These are phyloP conservation scores for Synergus itoensis DNA, from an alignment of 2,888 invertebrate species.

Conservation along the genomic window DNA sequence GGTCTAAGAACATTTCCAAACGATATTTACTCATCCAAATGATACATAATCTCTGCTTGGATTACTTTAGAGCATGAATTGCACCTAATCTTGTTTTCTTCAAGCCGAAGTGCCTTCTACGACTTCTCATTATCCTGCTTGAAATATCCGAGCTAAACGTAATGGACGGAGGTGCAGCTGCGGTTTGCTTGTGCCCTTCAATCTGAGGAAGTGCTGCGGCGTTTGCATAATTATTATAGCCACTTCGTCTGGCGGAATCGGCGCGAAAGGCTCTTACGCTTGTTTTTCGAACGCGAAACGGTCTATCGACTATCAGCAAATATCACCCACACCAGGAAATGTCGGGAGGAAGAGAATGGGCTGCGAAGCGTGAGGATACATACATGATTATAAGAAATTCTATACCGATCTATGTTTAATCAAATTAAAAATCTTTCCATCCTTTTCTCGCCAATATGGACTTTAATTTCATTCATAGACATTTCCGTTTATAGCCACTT, in stretches of 20 bases:
- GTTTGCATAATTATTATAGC: slow-evolving; percentile 41
- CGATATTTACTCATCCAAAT: background rate
- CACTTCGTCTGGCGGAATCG: slow-evolving; percentile 20
- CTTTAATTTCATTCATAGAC: no score
- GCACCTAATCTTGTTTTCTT: slow-evolving; percentile 40
- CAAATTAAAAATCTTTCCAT: background rate
- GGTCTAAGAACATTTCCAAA: background rate
- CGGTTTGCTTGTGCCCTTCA: slow-evolving; percentile 70
- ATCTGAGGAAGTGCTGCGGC: slow-evolving; percentile 69
- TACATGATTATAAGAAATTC: background rate
- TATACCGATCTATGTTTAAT: background rate
- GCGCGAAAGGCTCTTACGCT: background rate
- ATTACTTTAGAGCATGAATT: slow-evolving; percentile 20
- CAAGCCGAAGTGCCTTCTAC: background rate
- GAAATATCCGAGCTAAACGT: slow-evolving; percentile 48
- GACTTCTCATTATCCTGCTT: slow-evolving; percentile 39
- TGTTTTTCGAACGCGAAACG: background rate
- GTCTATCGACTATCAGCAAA: background rate
- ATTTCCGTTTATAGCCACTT: no score
- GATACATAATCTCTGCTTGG: background rate
- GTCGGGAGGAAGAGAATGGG: background rate
- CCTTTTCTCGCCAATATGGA: background rate
- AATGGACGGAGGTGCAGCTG: slow-evolving; percentile 64
- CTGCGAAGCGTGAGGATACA: background rate
- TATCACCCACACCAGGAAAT: background rate